Percentiles rank a stretch among this genome's conserved stretches.
phyloP scores from a whole-genome alignment of 2,888 invertebrate genomes.

The Dimorphilus gyrociliatus region DNA sequence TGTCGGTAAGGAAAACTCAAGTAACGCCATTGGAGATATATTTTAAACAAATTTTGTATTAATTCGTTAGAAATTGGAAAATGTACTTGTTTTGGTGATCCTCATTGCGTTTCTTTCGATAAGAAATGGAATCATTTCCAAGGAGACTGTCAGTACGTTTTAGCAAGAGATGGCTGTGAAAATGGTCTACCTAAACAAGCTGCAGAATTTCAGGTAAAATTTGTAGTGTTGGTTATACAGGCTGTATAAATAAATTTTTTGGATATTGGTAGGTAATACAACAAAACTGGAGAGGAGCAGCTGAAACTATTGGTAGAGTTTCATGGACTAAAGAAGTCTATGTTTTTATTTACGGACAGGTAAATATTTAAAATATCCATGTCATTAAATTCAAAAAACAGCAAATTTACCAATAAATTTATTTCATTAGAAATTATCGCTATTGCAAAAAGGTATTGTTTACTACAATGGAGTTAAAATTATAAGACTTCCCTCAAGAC shows the following conservation, averaged over 20 bases:
- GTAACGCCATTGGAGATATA: too few species aligned
- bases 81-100: conserved; percentile 28
- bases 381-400: conserved; percentile 2
- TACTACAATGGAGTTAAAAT: conserved; percentile 9
- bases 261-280: conserved; percentile 14
- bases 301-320: conserved; percentile 3
- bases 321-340: conserved; percentile 20
- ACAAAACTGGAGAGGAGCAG: conserved; percentile 10
- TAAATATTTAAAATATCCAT: conserved; percentile 8
- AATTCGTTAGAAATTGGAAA: conserved; percentile 20
- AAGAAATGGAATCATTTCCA: conserved; percentile 17
- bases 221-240: conserved; percentile 18
- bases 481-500: conserved; percentile 11
- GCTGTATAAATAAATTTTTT: conserved; percentile 1
- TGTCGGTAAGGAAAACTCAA: too few species aligned
- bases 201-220: conserved; percentile 15
- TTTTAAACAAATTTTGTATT: too few species aligned
- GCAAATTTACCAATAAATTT: too few species aligned
- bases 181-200: conserved; percentile 3
- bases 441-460: conserved; percentile 10
- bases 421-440: conserved; percentile 2
- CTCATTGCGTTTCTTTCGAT: conserved; percentile 25
- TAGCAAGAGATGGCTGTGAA: conserved; percentile 20
- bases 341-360: conserved; percentile 10
- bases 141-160: conserved; percentile 20